These are phyloP conservation scores for Aeoliscus strigatus DNA, from an alignment of 2,797 vertebrate genomes.

Conservation along the genomic window DNA sequence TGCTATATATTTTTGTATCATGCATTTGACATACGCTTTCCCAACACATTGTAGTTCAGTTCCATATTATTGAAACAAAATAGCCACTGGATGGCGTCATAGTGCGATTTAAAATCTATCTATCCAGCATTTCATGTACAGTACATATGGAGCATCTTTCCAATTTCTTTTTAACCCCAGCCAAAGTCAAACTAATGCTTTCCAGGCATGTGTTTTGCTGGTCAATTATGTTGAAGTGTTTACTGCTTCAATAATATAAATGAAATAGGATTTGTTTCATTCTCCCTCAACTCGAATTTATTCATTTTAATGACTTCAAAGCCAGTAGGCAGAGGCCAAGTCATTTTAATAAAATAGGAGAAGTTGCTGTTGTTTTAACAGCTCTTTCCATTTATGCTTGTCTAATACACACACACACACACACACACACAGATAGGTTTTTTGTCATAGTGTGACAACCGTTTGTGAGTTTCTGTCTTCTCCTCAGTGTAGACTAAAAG, in stretches of 20 bases:
- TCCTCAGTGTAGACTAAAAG: no score
- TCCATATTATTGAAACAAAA: not conserved
- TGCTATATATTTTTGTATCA: no score
- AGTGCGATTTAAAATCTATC: conserved; percentile 6
- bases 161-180: no score
- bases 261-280: not conserved
- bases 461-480: no score
- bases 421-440: no score
- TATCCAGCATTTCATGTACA: not conserved
- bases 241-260: conserved; percentile 2
- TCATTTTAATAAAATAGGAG: conserved; percentile 5
- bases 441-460: no score
- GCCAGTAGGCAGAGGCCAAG: not conserved
- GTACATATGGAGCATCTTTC: no score
- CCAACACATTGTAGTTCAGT: not conserved
- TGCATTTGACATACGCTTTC: not conserved
- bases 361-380: conserved; percentile 13
- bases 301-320: conserved; percentile 14
- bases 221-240: not conserved
- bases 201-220: not conserved
- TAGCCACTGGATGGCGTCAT: conserved; percentile 44
- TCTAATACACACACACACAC: no score
- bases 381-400: not conserved
- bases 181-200: no score
- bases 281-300: conserved; percentile 2